Conservation (phyloP, 2,113 vertebrate species). For the Casuarius casuarius region DNA sequence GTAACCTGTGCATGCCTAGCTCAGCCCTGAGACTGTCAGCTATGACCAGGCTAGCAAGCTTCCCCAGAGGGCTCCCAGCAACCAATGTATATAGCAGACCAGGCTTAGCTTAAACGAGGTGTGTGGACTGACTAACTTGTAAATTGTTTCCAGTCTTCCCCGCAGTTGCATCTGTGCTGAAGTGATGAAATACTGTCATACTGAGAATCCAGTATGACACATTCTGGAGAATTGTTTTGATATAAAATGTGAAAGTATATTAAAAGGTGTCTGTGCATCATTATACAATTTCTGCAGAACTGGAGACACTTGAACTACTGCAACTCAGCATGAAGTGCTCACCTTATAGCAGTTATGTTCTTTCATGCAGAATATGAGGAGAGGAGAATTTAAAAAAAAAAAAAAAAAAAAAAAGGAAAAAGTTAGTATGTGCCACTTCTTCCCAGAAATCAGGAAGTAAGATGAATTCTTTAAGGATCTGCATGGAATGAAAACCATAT, state of each 20-base stretch:
- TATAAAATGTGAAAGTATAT: background rate
- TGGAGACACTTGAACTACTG: background rate
- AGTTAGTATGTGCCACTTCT: background rate
- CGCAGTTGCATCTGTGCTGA: background rate
- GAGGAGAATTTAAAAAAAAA: background rate
- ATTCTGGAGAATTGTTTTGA: background rate
- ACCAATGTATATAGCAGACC: background rate
- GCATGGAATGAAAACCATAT: slow-evolving; percentile 43
- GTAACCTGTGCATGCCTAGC: background rate
- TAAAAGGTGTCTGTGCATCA: background rate
- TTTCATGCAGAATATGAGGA: background rate
- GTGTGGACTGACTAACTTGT: background rate
- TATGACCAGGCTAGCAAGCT: background rate
- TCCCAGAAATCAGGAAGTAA: background rate
- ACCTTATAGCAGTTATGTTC: background rate
- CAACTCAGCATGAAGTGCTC: background rate
- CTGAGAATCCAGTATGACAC: background rate
- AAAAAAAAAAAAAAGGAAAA: no score
- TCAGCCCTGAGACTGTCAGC: background rate
- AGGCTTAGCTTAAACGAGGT: background rate
- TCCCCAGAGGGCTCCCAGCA: background rate
- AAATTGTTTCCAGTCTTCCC: background rate
- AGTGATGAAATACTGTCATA: background rate
- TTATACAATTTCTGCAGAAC: background rate
- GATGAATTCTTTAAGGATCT: slow-evolving; percentile 10